Base-by-base conservation (phyloP, 2,888 invertebrate species). In the Troides oblongomaculatus region DNA sequence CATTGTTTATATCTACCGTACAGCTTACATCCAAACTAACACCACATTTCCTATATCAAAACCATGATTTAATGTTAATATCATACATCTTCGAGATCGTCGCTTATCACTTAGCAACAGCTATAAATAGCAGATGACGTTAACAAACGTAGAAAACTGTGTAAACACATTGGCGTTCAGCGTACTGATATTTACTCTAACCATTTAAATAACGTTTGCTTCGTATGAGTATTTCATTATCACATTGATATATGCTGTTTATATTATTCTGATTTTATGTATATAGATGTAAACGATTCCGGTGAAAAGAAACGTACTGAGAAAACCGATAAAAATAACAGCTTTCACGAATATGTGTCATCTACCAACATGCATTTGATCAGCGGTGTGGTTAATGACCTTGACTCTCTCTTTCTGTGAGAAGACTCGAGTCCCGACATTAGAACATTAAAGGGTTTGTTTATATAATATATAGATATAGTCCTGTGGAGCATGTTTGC, bases 1-100 rank as follows among this genome's bases (percentile, higher is more conserved):
- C 85, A 86, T 88, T 90, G 88, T 91, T 89, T 88, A 89, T 88
- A 82, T 82, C 80, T 76, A 80, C 77, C 84, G 83, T 82, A 84
- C 83, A 83, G 84, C 83, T 84, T 82, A 83, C 79, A 80, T 82
- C 78, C 78, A 80, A 77, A 68, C 72, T 69, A 63, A 70, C 72
- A 71, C 74, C 71, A 8, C 72, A 77, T 79, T 87, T 89, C 88
- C 88, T 86, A 85, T 81, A 81, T 84, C 81, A 81, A 53, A 43
- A 46, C 43, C 53, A 53, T 53, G 53, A 30, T 23, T 21, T 53
- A 36, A 50, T 36, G 21, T 30, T 50, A 59, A 60, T 25, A 64
- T 21, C 36, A 60, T 60, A 36, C 60, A 60, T 60, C 50, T 58
- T 21, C 57, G 30, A 62, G n/a, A 62, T 46, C 43, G 58, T 36